Evolutionary conservation across 2,888 invertebrate genomes (phyloP), one percentile per base, ranked within the genome.

Genomic region (Pseudococcus jackbeardsleyi): DNA sequence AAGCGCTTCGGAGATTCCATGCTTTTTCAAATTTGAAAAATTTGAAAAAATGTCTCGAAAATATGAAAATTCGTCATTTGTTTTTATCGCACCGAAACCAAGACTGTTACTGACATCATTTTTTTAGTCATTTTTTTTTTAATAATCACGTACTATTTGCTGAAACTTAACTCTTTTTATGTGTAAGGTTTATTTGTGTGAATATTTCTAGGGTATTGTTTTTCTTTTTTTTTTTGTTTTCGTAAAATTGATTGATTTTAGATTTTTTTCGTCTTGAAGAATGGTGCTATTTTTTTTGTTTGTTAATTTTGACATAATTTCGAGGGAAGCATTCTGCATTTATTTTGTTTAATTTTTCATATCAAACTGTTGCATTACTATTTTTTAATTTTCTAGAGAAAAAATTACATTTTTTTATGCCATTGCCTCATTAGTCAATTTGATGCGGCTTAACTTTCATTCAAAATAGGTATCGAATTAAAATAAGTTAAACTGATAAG

Each of bases 121-220:
- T 82, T 82, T 82, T 82, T 82, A 82, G 42, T 82, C 48, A 82
- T 82, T 82, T 82, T 46, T 46, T 82, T 48, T 82, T 42, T 82
- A 48, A 82, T 46, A 84, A 84, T 84, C 48, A 50, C 50, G 68
- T 72, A 12, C 19, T 59, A 59, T 59, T 64, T 72, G 12, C 33
- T 72, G 68, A 72, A 72, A 33, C 68, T 11, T 72, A 72, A 72
- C 68, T 72, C 26, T 59, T 59, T 26, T 59, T 72, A 72, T 72
- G 33, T 72, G 33, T 72, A 72, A 72, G 68, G 11, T 59, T 72
- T 26, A 72, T 26, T 72, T 33, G 33, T 72, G 68, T 72, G 68
- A 15, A 33, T 72, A 72, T 72, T 26, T 26, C 7, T 33, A 72
- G 12, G 68, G 12, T 72, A 15, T 72, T 72, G 26, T 72, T 11